phyloP scores from a whole-genome alignment of 2,888 invertebrate genomes.

The Napeogenes sylphis region DNA sequence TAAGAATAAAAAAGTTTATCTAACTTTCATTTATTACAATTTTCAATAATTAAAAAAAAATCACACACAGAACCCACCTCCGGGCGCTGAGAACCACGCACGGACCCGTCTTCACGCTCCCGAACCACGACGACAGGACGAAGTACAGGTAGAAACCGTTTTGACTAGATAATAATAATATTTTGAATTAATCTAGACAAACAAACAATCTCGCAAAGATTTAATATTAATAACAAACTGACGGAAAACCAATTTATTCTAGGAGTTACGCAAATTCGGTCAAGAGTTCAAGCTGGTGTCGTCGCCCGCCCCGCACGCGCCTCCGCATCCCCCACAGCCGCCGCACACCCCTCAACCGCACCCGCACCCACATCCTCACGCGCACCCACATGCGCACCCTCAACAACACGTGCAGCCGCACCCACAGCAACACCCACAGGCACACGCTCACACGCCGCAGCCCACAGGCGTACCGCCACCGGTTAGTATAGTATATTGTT shows the following conservation, averaged over 20 bases:
- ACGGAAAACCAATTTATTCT: conserved; percentile 15
- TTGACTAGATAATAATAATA: no score
- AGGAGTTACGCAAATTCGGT: conserved; percentile 87
- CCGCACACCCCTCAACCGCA: conserved; percentile 38
- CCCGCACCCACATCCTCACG: conserved; percentile 32
- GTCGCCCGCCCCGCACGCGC: conserved; percentile 52
- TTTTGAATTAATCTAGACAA: no score
- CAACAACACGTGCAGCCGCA: conserved; percentile 8
- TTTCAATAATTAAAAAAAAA: neutral
- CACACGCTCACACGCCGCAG: conserved; percentile 9
- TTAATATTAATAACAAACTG: no score
- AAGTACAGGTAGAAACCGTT: conserved; percentile 48
- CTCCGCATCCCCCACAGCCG: conserved; percentile 37
- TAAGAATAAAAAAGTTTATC: no score
- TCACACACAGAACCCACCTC: conserved; percentile 46
- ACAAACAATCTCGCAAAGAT: no score
- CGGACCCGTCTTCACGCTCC: conserved; percentile 54
- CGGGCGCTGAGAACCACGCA: conserved; percentile 45
- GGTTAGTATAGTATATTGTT: conserved; percentile 10
- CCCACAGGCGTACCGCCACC: conserved; percentile 35
- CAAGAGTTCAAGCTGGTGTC: conserved; percentile 85
- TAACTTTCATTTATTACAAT: no score
- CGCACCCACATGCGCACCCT: conserved; percentile 48
- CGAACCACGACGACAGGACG: conserved; percentile 52
- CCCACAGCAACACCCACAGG: conserved; percentile 14